These are phyloP conservation scores for Chiridota heheva DNA, from an alignment of 35 echinoderm and acorn worm species.

Conservation along the genomic window DNA sequence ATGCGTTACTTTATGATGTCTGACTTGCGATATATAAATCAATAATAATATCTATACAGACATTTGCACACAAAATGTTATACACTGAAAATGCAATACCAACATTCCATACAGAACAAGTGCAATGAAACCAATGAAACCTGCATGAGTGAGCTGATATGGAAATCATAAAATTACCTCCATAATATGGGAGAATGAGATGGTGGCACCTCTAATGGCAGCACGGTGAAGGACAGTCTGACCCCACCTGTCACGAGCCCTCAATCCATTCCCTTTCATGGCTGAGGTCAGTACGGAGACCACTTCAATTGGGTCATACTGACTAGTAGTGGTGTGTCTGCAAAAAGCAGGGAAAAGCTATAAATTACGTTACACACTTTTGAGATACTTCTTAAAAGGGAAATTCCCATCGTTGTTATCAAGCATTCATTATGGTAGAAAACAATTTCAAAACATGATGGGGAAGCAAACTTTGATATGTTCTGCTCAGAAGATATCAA, in stretches of 20 bases:
- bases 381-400: background rate
- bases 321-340: constrained; percentile 53
- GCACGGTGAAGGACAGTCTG: constrained; percentile 84
- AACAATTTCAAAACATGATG: background rate
- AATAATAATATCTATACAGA: too few species aligned
- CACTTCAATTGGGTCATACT: constrained; percentile 83
- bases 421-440: background rate
- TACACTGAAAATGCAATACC: too few species aligned
- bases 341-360: background rate
- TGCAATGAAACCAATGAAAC: too few species aligned
- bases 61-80: too few species aligned
- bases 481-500: background rate
- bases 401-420: background rate
- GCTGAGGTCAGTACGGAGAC: constrained; percentile 56
- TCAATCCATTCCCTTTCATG: constrained; percentile 71
- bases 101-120: too few species aligned
- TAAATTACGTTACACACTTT: background rate
- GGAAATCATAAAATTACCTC: constrained; percentile 51
- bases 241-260: constrained; percentile 58
- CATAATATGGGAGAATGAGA: constrained; percentile 71
- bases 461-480: background rate
- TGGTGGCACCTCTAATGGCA: constrained; percentile 83
- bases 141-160: background rate
- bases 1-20: too few species aligned
- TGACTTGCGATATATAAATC: too few species aligned